Evolutionary conservation across 2,888 invertebrate species (phyloP).

Genomic region (Schrankia costaestrigalis): DNA sequence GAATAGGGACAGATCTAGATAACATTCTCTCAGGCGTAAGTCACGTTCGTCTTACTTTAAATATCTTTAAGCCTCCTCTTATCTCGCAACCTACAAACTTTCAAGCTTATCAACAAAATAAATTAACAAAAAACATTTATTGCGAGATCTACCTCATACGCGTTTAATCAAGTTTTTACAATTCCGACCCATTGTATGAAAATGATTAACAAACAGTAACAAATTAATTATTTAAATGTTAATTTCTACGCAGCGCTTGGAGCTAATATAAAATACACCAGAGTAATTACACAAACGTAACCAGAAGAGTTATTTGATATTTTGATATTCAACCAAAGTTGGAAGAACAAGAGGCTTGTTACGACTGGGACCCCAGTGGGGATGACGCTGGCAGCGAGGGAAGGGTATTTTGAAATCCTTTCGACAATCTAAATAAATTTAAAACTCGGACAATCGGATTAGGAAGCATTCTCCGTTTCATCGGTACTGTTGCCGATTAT

Average conservation of each 20-base stretch:
- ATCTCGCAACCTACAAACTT: no score
- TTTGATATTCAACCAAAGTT: constrained; percentile 42
- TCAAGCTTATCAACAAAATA: no score
- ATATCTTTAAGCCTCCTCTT: no score
- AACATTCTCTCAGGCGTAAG: no score
- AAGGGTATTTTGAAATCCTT: constrained; percentile 38
- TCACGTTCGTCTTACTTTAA: no score
- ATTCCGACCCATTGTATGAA: constrained; percentile 11
- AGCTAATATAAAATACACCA: constrained; percentile 26
- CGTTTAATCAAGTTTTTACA: constrained; percentile 13
- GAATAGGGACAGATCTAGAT: no score
- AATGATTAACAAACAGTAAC: constrained; percentile 18
- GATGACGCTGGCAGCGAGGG: not conserved
- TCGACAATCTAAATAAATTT: constrained; percentile 49
- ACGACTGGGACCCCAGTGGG: constrained; percentile 6
- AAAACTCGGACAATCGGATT: constrained; percentile 44
- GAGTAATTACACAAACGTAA: constrained; percentile 28
- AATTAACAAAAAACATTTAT: no score
- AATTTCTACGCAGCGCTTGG: constrained; percentile 27
- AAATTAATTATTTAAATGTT: constrained; percentile 31
- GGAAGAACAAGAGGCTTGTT: constrained; percentile 45
- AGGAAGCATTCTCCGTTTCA: constrained; percentile 35
- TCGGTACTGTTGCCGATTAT: constrained; percentile 48
- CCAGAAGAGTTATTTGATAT: constrained; percentile 31
- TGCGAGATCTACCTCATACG: constrained; percentile 2